Evolutionary conservation across 2,888 invertebrate genomes (phyloP), one percentile per base, ranked within the genome.

Genomic region (Deilephila elpenor): DNA sequence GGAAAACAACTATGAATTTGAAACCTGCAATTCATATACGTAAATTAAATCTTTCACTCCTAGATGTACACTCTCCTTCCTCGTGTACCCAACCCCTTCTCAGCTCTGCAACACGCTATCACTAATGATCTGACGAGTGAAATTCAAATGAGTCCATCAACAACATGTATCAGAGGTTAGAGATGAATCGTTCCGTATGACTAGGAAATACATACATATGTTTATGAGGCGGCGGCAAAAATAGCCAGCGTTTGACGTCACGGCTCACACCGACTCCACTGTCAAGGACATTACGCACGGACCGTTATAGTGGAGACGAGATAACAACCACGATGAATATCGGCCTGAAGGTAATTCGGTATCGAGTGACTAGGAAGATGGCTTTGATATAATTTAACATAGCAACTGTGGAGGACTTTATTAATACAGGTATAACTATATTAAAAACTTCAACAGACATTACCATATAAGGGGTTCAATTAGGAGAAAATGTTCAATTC

Each of bases 131-230:
- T 14, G n/a, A 5, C 56, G 56, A 56, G n/a, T 56, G 19, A 56
- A 19, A 56, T 56, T 56, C n/a, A n/a, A 56, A 5, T 56, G n/a
- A n/a, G 29, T 14, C 64, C 14, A 64, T 64, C 44, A 44, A 14
- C 20, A n/a, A n/a, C 8, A 64, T 64, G 51, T 67, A 67, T 44
- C 67, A 67, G 20, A 67, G 44, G 25, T 67, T 67, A 51, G 8
- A 67, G 67, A 56, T 44, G 44, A 51, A 51, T 67, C 44, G 67
- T 67, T 67, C 44, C 17, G 76, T 74, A 76, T 72, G 76, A 82
- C 78, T 74, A 82, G 80, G 80, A 82, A 82, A 81, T 85, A 82
- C 78, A 81, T 85, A 82, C 78, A 77, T 82, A 82, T 82, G 83
- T 84, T 81, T 81, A 83, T 80, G 78, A 82, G 78, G 79, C 81